These are phyloP conservation scores for Prosapia bicincta DNA, from an alignment of 2,888 invertebrate species.

Conservation along the genomic window DNA sequence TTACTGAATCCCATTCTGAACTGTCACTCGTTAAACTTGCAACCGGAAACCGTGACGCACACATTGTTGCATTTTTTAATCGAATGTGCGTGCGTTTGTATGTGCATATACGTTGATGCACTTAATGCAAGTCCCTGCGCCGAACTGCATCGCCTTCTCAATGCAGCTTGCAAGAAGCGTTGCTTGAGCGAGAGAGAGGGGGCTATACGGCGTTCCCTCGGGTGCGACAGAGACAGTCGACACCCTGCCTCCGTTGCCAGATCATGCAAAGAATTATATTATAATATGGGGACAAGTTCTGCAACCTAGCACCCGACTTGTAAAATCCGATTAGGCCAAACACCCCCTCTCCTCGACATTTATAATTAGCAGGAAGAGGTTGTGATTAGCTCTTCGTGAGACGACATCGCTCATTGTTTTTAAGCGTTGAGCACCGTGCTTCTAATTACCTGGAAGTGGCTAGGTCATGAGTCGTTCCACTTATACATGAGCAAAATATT, in stretches of 20 bases:
- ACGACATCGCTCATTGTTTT: neutral
- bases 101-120: slow-evolving; percentile 27
- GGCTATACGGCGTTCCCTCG: neutral
- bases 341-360: neutral
- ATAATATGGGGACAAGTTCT: slow-evolving; percentile 30
- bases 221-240: slow-evolving; percentile 11
- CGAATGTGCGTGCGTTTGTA: slow-evolving; percentile 12
- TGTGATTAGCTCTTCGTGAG: neutral
- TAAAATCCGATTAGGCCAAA: neutral
- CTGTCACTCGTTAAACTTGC: neutral
- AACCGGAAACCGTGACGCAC: neutral
- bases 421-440: neutral
- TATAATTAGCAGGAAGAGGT: neutral
- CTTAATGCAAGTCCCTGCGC: slow-evolving; percentile 32
- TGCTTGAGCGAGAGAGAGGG: slow-evolving; percentile 17
- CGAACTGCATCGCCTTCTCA: slow-evolving; percentile 28
- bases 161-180: slow-evolving; percentile 29
- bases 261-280: slow-evolving; percentile 31
- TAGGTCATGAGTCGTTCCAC: no score
- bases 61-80: slow-evolving; percentile 12
- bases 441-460: neutral
- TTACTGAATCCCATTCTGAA: slow-evolving; percentile 17
- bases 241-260: slow-evolving; percentile 26
- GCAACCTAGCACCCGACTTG: slow-evolving; percentile 10
- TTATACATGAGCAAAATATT: no score